Base-by-base conservation (phyloP, 2,888 invertebrate species). In the Drosophila kambysellisi region DNA sequence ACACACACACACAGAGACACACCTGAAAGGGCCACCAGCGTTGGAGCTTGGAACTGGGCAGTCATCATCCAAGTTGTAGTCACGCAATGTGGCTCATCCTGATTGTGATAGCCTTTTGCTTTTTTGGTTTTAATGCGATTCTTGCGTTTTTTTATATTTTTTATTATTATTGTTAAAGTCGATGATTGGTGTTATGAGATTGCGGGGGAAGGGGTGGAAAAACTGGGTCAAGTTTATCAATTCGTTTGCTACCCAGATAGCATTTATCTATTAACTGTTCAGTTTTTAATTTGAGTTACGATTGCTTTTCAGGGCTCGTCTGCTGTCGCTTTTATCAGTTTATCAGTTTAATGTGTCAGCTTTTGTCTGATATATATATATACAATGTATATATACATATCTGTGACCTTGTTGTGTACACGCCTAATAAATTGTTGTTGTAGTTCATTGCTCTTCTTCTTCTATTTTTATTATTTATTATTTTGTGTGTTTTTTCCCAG, bases 181-280 rank as follows among this genome's bases (percentile, higher is more conserved):
- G 65, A 35, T 41, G 39, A 12, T 30, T 29, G 11, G 35, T 37
- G 35, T 11, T 37, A 11, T 50, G 25, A 29, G 7, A 46, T 41
- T 48, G 25, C 17, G 30, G 12, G 33, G 8, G 33, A 15, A 2
- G 20, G 15, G 48, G 41, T 35, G 39, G 37, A 74, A 53, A 85
- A 85, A 84, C 54, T 87, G 72, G 89, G 88, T 89, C 89, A 85
- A 89, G 89, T 88, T 88, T 84, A 88, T 81, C 79, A 78, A 74
- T 70, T 51, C 20, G 51, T 30, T 51, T 41, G 43, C 56, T 46
- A 15, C 53, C 53, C 54, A 30, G 71, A 74, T 71, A 70, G 33
- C 63, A 62, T 75, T 81, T 87, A 87, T 83, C 88, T 87, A 79
- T 76, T 68, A 61, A 62, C 69, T 12, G 53, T 59, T 76, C 71